phyloP scores from a whole-genome alignment of 2,888 invertebrate genomes.

The Teleiodes luculella region DNA sequence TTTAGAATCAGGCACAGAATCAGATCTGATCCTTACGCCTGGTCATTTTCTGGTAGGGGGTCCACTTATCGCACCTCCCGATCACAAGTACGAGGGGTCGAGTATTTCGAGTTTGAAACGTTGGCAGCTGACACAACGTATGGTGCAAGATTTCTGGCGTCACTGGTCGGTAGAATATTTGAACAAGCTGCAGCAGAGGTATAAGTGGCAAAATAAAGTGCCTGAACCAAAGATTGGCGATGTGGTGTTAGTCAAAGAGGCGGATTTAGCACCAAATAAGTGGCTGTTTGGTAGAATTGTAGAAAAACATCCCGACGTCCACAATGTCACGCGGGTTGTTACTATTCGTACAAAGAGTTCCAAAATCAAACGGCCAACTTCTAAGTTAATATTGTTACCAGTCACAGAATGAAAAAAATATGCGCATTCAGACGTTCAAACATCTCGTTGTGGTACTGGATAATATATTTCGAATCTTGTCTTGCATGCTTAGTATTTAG shows the following conservation, averaged over 20 bases:
- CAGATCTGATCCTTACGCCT: slow-evolving; percentile 15
- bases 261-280: slow-evolving; percentile 26
- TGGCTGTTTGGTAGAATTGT: too few relatives aligned
- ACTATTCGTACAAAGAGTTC: neutral
- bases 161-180: neutral
- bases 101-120: neutral
- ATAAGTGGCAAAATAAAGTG: neutral
- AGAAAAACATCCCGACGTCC: slow-evolving; percentile 12
- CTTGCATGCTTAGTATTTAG: too few relatives aligned
- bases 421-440: too few relatives aligned
- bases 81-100: slow-evolving; percentile 10
- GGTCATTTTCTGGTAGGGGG: slow-evolving; percentile 23
- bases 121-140: slow-evolving; percentile 16
- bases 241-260: slow-evolving; percentile 22
- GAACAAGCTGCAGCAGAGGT: neutral
- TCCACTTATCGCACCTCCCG: slow-evolving; percentile 17
- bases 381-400: neutral
- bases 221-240: neutral
- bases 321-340: neutral
- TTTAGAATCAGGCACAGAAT: neutral
- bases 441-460: too few relatives aligned
- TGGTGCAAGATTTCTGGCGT: slow-evolving; percentile 10
- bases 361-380: neutral
- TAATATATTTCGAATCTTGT: too few relatives aligned
- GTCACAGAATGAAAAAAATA: too few relatives aligned